Percentiles rank a stretch among this genome's conserved stretches.
Conservation (phyloP, 2,888 invertebrate species). For the Acleris sparsana region DNA sequence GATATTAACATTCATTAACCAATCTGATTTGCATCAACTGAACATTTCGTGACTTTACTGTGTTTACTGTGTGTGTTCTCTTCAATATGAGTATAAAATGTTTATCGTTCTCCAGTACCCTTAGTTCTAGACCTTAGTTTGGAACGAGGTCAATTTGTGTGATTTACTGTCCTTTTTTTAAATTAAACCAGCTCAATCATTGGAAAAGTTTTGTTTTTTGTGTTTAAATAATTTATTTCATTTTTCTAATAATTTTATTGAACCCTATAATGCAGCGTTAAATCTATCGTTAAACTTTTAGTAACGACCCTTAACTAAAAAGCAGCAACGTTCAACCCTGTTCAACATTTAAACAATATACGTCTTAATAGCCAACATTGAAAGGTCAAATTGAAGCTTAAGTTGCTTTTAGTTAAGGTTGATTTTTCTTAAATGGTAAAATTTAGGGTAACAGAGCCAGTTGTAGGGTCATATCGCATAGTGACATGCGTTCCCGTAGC, state of each 20-base stretch:
- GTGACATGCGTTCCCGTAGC: constrained; percentile 81
- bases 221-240: not conserved
- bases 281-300: constrained; percentile 58
- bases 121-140: no score
- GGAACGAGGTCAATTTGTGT: no score
- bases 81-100: no score
- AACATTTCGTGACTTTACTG: no score
- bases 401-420: constrained; percentile 52
- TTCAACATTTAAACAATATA: constrained; percentile 57
- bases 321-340: constrained; percentile 61
- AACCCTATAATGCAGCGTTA: constrained; percentile 44
- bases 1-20: no score
- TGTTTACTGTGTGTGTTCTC: no score
- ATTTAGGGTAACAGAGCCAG: constrained; percentile 67
- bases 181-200: no score
- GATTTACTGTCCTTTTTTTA: no score
- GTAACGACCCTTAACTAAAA: constrained; percentile 68
- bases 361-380: constrained; percentile 46
- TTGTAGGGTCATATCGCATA: constrained; percentile 73
- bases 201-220: no score
- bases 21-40: no score
- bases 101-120: no score
- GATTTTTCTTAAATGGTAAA: constrained; percentile 54
- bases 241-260: constrained; percentile 36
- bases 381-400: constrained; percentile 49